Evolutionary conservation across 2,113 vertebrate genomes (phyloP).

Genomic region (Syrmaticus mikado): DNA sequence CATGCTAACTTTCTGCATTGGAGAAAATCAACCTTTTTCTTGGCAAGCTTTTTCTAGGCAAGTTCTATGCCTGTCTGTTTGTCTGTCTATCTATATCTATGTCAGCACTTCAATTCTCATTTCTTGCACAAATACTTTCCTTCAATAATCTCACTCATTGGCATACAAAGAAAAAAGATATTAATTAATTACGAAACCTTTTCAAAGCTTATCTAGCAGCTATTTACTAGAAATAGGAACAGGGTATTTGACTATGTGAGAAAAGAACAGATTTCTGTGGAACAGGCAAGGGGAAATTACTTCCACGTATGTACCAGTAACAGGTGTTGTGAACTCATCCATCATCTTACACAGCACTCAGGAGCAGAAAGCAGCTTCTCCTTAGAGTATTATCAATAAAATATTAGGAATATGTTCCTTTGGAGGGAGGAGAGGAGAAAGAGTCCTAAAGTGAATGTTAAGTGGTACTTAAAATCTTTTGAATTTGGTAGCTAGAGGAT

Average conservation of each 20-base stretch:
- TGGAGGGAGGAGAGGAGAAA: background rate
- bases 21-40: background rate
- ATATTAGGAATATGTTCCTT: background rate
- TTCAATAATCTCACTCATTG: conserved; percentile 16
- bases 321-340: conserved; percentile 74
- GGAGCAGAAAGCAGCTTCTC: conserved; percentile 16
- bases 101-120: background rate
- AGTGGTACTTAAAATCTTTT: background rate
- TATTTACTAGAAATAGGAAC: conserved; percentile 64
- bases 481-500: background rate
- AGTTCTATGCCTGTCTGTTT: background rate
- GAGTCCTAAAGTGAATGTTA: background rate
- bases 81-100: background rate
- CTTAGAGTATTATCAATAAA: background rate
- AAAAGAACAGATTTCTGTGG: conserved; percentile 80
- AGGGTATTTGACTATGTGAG: conserved; percentile 75
- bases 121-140: background rate
- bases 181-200: conserved; percentile 70
- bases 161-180: conserved; percentile 35
- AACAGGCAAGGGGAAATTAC: conserved; percentile 45
- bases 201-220: conserved; percentile 77
- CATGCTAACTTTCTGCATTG: background rate
- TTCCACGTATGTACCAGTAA: conserved; percentile 16
- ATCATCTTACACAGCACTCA: background rate
- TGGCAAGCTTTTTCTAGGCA: background rate